phyloP scores from a whole-genome alignment of 2,888 invertebrate genomes.

The Clivina fossor region DNA sequence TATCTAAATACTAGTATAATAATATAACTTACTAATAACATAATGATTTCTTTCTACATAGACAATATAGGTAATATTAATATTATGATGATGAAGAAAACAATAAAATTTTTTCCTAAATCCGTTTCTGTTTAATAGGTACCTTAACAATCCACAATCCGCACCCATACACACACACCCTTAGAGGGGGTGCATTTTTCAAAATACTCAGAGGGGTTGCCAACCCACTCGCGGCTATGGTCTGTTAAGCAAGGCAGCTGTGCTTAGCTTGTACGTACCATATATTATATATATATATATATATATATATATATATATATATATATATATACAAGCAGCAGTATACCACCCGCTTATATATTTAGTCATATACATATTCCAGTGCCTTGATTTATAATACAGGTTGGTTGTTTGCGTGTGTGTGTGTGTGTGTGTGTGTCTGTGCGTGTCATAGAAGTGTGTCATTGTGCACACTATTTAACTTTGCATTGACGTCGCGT shows the following conservation, averaged over 20 bases:
- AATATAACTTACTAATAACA: no score
- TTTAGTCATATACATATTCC: constrained; percentile 37
- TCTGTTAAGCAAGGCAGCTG: constrained; percentile 55
- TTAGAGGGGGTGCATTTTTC: no score
- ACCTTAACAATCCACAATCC: no score
- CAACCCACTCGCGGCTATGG: constrained; percentile 45
- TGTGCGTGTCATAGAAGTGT: constrained; percentile 37
- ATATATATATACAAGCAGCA: no score
- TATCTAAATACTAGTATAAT: no score
- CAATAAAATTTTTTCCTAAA: neutral
- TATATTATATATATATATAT: no score
- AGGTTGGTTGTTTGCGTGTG: no score
- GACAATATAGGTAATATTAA: no score
- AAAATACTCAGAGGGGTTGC: constrained; percentile 15
- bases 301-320: no score
- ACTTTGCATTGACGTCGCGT: constrained; percentile 30
- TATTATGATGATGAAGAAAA: neutral
- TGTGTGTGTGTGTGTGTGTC: no score
- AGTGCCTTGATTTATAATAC: constrained; percentile 50
- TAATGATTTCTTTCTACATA: no score
- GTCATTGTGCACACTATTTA: constrained; percentile 24
- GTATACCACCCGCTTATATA: constrained; percentile 40
- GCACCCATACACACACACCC: constrained; percentile 2
- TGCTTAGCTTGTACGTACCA: constrained; percentile 35
- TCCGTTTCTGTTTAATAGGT: neutral